Evolutionary conservation across 2,797 vertebrate genomes (phyloP).

Genomic region (Gymnoscopelus microlampas): DNA sequence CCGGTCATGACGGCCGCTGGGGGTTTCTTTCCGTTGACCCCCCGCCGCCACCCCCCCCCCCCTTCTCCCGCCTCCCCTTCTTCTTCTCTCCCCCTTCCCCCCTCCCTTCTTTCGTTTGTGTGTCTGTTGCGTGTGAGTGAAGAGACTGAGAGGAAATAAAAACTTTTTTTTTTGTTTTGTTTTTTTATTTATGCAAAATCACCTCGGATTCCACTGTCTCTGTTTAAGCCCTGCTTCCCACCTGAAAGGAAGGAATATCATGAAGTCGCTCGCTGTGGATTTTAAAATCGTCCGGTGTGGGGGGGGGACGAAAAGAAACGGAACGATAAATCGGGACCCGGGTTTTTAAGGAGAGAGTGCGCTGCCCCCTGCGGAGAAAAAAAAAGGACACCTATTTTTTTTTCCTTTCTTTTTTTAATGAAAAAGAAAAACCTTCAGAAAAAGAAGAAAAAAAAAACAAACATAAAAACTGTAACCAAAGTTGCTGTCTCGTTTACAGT

Average conservation of each 20-base stretch:
- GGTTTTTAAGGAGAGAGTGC: slow-evolving; percentile 84
- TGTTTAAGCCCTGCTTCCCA: slow-evolving; percentile 86
- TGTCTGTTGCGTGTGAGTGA: slow-evolving; percentile 86
- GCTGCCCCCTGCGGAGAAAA: slow-evolving; percentile 89
- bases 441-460: slow-evolving; percentile 64
- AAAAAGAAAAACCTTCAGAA: slow-evolving; percentile 70
- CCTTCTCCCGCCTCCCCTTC: slow-evolving; percentile 21
- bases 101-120: slow-evolving; percentile 47
- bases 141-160: slow-evolving; percentile 78
- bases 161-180: slow-evolving; percentile 78
- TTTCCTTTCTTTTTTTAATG: slow-evolving; percentile 71
- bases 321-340: slow-evolving; percentile 79
- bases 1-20: slow-evolving; percentile 98
- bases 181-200: slow-evolving; percentile 99
- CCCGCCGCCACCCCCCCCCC: slow-evolving; percentile 58
- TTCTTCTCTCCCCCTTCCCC: slow-evolving; percentile 35
- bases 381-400: slow-evolving; percentile 79
- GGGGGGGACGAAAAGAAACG: slow-evolving; percentile 48
- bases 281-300: slow-evolving; percentile 61
- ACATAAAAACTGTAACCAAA: slow-evolving; percentile 93
- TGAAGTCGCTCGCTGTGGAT: slow-evolving; percentile 80
- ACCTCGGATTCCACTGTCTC: slow-evolving; percentile 98
- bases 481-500: slow-evolving; percentile 99
- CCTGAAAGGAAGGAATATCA: slow-evolving; percentile 85
- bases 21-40: slow-evolving; percentile 73